Evolutionary conservation across 2,113 vertebrate genomes (phyloP).

Genomic region (Prunella fulvescens): DNA sequence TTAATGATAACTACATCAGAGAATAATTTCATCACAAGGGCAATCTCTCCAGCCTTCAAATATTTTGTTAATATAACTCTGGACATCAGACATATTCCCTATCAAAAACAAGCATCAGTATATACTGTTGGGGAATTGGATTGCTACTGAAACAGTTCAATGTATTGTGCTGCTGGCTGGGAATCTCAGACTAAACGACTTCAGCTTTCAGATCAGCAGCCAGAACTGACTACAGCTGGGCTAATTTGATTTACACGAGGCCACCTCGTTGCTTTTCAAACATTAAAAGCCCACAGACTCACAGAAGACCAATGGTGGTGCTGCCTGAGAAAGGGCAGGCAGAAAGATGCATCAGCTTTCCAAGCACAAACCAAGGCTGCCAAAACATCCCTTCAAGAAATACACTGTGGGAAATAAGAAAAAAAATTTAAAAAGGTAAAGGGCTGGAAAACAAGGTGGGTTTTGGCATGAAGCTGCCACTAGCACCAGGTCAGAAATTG

Average conservation of each 20-base stretch:
- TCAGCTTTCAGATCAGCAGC: slow-evolving; percentile 28
- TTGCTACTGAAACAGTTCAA: background rate
- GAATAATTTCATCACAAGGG: slow-evolving; percentile 14
- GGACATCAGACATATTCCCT: slow-evolving; percentile 36
- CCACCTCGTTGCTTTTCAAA: background rate
- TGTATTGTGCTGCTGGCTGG: background rate
- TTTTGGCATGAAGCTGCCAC: background rate
- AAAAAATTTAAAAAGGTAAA: background rate
- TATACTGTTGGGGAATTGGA: slow-evolving; percentile 28
- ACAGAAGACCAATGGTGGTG: background rate
- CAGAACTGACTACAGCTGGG: slow-evolving; percentile 28
- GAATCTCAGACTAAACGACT: background rate
- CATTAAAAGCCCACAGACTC: background rate
- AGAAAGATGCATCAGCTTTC: background rate
- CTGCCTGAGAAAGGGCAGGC: background rate
- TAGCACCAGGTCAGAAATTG: background rate
- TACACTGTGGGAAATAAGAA: background rate
- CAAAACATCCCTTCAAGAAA: background rate
- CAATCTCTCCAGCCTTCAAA: slow-evolving; percentile 21
- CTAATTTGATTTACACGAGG: background rate
- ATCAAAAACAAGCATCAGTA: slow-evolving; percentile 38
- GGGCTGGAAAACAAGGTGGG: background rate
- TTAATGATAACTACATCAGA: slow-evolving; percentile 41
- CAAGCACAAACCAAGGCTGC: background rate
- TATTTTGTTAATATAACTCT: slow-evolving; percentile 22